These are phyloP conservation scores for Hoplostethus atlanticus DNA, from an alignment of 2,797 vertebrate genomes.

Conservation along the genomic window DNA sequence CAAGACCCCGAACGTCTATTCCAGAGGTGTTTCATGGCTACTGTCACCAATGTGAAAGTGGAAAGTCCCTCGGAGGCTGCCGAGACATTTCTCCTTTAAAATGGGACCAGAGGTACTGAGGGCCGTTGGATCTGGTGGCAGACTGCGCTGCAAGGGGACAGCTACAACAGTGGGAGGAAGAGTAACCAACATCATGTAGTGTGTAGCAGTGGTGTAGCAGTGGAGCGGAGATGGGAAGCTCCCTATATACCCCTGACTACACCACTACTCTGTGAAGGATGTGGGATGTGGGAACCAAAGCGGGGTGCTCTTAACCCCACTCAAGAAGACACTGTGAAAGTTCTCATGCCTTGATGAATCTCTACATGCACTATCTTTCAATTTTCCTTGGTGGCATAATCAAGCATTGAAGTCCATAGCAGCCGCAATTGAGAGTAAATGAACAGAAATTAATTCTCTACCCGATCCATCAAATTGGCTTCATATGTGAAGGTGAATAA, in stretches of 20 bases:
- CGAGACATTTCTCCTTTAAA: neutral
- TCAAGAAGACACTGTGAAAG: neutral
- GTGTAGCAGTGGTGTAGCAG: neutral
- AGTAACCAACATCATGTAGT: neutral
- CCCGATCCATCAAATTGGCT: neutral
- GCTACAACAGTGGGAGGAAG: neutral
- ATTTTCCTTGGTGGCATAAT: neutral
- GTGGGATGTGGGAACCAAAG: neutral
- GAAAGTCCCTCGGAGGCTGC: slow-evolving; percentile 72
- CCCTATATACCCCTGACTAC: neutral
- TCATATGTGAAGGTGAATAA: neutral
- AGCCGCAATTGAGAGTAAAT: neutral
- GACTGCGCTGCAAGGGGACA: neutral
- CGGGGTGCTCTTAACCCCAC: neutral
- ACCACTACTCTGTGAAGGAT: neutral
- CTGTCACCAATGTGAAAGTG: slow-evolving; percentile 71
- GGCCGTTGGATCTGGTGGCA: neutral
- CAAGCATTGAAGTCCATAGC: neutral
- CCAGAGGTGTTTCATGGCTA: slow-evolving; percentile 84
- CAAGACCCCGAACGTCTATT: slow-evolving; percentile 78
- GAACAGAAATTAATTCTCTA: neutral
- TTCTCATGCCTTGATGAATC: neutral
- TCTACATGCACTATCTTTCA: neutral
- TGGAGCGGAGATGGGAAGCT: neutral
- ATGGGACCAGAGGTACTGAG: neutral